These are phyloP conservation scores for Ornithoptera alexandrae DNA, from an alignment of 2,888 invertebrate species.

Conservation along the genomic window DNA sequence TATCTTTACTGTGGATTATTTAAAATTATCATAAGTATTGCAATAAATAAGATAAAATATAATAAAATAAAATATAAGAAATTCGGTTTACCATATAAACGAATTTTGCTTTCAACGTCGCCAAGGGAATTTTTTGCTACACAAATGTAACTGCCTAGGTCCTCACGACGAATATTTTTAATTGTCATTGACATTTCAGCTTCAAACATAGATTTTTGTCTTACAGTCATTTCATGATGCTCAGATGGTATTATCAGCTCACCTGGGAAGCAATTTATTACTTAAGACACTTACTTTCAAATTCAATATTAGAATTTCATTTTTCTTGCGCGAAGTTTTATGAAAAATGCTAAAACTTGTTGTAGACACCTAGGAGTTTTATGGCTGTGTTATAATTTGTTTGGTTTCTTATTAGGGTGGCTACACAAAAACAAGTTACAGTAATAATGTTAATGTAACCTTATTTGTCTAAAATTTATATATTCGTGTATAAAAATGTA, in stretches of 20 bases:
- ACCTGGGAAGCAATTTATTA: slow-evolving; percentile 79
- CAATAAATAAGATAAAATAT: not conserved
- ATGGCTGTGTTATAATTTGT: slow-evolving; percentile 76
- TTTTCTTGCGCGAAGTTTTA: slow-evolving; percentile 70
- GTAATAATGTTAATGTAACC: not conserved
- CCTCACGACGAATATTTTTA: slow-evolving; percentile 86
- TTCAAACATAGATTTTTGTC: slow-evolving; percentile 88
- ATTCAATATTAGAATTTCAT: slow-evolving; percentile 79
- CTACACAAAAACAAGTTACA: slow-evolving; percentile 50
- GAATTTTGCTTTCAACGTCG: slow-evolving; percentile 93
- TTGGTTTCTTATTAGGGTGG: slow-evolving; percentile 68
- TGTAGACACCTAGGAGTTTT: slow-evolving; percentile 75
- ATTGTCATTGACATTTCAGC: slow-evolving; percentile 91
- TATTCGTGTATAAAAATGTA: too few relatives aligned
- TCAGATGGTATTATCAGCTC: slow-evolving; percentile 92
- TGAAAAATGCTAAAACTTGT: slow-evolving; percentile 78
- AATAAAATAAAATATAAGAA: not conserved
- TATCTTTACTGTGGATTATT: not conserved
- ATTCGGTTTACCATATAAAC: slow-evolving; percentile 86
- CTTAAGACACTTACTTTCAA: slow-evolving; percentile 70
- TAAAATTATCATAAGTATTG: not conserved
- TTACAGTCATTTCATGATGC: slow-evolving; percentile 88
- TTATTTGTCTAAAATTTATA: not conserved
- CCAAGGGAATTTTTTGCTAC: slow-evolving; percentile 93
- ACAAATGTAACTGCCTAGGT: slow-evolving; percentile 91